Evolutionary conservation across 2,113 vertebrate genomes (phyloP).

Genomic region (Pollachius pollachius): DNA sequence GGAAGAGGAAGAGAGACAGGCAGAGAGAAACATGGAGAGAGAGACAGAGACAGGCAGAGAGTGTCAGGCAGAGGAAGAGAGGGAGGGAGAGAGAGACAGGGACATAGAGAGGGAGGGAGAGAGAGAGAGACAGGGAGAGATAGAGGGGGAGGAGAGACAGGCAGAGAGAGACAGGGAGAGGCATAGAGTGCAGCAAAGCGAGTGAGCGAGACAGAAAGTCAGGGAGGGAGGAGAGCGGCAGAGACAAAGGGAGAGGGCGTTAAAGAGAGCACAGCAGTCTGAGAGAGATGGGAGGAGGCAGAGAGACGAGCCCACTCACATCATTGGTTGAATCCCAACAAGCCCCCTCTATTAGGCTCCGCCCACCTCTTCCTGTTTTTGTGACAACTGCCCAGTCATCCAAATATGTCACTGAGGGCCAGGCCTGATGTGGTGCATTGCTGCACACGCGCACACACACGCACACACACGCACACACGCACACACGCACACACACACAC

Average conservation of each 20-base stretch:
- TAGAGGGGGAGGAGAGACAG: too few relatives aligned
- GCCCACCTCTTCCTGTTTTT: constrained; percentile 51
- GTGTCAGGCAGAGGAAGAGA: constrained; percentile 11
- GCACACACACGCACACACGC: not conserved
- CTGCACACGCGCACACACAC: not conserved
- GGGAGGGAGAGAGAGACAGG: too few relatives aligned
- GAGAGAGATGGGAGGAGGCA: not conserved
- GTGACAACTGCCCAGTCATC: constrained; percentile 38
- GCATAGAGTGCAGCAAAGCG: constrained; percentile 5
- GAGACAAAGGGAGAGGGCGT: not conserved
- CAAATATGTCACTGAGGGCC: constrained; percentile 17
- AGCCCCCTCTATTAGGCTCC: constrained; percentile 55
- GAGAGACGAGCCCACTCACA: constrained; percentile 43
- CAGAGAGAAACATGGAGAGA: too few relatives aligned
- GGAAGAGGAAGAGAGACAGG: too few relatives aligned
- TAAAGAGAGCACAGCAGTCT: too few relatives aligned
- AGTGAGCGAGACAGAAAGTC: not conserved
- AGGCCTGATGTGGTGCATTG: not conserved
- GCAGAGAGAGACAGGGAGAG: not conserved
- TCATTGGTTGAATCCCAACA: constrained; percentile 60
- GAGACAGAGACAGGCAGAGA: too few relatives aligned
- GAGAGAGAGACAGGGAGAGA: too few relatives aligned
- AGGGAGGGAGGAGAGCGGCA: too few relatives aligned
- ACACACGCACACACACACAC: constrained; percentile 5
- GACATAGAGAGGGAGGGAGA: too few relatives aligned